These are phyloP conservation scores for Manis crassicaudata DNA, from an alignment of 2,797 vertebrate species.

Conservation along the genomic window DNA sequence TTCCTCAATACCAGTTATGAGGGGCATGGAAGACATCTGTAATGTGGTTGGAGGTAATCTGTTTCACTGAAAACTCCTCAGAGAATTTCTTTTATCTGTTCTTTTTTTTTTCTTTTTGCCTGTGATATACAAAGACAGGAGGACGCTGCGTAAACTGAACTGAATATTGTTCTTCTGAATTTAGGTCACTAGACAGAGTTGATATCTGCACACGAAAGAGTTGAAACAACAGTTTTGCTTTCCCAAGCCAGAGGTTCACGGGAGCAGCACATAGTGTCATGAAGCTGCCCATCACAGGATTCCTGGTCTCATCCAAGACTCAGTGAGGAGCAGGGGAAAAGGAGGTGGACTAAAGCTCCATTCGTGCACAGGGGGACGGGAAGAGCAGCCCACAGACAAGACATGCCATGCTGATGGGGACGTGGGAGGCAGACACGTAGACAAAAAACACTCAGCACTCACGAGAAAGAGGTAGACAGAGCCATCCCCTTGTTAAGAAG, in stretches of 20 bases:
- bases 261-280: too few species aligned
- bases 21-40: not conserved
- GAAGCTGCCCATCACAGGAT: not conserved
- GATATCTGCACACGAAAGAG: not conserved
- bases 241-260: not conserved
- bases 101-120: not conserved
- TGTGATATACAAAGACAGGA: not conserved
- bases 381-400: not conserved
- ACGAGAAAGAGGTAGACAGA: fast-evolving
- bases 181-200: not conserved
- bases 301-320: not conserved
- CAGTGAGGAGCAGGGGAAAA: not conserved
- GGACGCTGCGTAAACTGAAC: not conserved
- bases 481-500: not conserved
- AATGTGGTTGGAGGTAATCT: not conserved
- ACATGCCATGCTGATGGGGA: not conserved
- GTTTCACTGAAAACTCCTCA: not conserved
- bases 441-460: not conserved
- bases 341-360: not conserved
- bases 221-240: not conserved
- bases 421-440: not conserved
- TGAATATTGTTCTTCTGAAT: not conserved
- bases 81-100: not conserved
- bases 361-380: not conserved
- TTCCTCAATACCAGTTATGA: not conserved